A percentile compares a stretch with the other conserved stretches of the same genome.
These are phyloP conservation scores for Zapornia atra DNA, from an alignment of 2,113 vertebrate genomes.

Conservation along the genomic window DNA sequence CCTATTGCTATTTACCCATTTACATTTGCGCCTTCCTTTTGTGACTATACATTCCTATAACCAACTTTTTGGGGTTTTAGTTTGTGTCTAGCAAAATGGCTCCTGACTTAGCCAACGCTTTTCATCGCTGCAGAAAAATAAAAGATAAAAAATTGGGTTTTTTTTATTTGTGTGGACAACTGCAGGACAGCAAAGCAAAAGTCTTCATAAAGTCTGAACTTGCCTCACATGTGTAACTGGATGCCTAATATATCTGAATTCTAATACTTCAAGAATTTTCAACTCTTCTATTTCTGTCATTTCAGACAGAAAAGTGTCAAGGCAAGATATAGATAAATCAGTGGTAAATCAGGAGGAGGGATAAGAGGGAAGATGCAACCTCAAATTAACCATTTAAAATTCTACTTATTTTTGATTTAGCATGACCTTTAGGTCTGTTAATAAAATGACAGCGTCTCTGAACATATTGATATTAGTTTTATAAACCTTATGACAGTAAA, in stretches of 20 bases:
- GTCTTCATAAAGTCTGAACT: background rate
- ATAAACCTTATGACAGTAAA: background rate
- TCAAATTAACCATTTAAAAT: slow-evolving; percentile 47
- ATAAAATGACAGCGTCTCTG: slow-evolving; percentile 1
- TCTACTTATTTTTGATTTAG: slow-evolving; percentile 20
- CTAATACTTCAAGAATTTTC: background rate
- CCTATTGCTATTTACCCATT: fast-evolving
- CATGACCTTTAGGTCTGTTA: slow-evolving; percentile 20
- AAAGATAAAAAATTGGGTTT: background rate
- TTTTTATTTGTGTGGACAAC: background rate
- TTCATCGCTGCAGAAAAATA: background rate
- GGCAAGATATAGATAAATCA: background rate
- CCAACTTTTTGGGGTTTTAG: background rate
- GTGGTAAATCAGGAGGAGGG: background rate
- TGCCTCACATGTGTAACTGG: background rate
- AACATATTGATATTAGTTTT: slow-evolving; percentile 42
- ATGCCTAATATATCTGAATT: background rate
- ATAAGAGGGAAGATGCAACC: background rate
- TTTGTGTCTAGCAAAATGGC: background rate
- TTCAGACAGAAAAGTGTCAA: background rate
- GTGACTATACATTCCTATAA: background rate
- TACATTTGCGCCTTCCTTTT: background rate
- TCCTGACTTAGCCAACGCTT: background rate
- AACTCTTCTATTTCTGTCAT: too few relatives aligned
- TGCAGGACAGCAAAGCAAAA: background rate